Evolutionary conservation across 2,797 vertebrate species (phyloP), one percentile per base, ranked within the genome.

Genomic region (Ispidina lecontei): DNA sequence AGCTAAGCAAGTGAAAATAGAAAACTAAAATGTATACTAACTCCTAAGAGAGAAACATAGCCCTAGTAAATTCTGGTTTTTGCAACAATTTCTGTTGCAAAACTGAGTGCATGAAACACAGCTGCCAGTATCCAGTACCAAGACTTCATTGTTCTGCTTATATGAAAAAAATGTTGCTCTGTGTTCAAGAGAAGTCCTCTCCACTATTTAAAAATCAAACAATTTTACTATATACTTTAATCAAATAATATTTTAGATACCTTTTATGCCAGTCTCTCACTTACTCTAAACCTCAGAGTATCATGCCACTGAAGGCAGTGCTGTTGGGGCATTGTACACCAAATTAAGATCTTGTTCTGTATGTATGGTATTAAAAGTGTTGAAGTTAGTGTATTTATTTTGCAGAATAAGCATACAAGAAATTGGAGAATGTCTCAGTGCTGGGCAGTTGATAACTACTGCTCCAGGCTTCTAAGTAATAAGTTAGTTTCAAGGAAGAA

Each of bases 91-190:
- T 59, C 58, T 79, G 28, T 72, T 89, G 33, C 33, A 18, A 35
- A 33, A 55, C 18, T 31, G 33, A 84, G 8, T 59, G 18, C 33
- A 28, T n/a, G 71, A 63, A 81, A 47, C 55, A 22, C 37, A 90
- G 74, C 90, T 91, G 39, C 41, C 39, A 65, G 31, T 68, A 28
- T 68, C n/a, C 35, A 69, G 74, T 90, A 85, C 62, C 58, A 87
- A 82, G 63, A 77, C 35, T 69, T 92, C 54, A n/a, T 93, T 94
- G 85, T 88, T 93, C 33, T 77, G 46, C 22, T 52, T 78, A 41
- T 6, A 26, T 29, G 25, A 35, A 69, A 79, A 83, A 84, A 86
- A 26, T 29, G 31, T 70, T 86, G 25, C n/a, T 88, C 44, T 81
- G 9, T 90, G 62, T 76, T 62, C 78, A 52, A n/a, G 44, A 56